Conservation (phyloP, 2,113 vertebrate genomes). For the Nannospalax galili region DNA sequence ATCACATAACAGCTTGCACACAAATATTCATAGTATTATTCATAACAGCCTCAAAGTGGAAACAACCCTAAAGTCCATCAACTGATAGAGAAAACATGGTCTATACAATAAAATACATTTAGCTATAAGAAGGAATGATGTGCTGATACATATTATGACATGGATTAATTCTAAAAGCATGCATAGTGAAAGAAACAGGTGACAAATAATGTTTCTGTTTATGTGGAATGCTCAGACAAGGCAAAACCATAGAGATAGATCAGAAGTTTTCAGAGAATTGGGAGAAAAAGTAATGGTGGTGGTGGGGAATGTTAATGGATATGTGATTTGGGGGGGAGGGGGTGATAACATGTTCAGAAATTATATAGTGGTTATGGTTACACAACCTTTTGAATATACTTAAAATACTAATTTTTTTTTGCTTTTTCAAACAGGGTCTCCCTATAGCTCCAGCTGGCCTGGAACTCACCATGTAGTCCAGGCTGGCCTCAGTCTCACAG, state of each 20-base stretch:
- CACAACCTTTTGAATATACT: neutral
- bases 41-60: neutral
- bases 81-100: neutral
- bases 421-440: no score
- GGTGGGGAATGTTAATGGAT: neutral
- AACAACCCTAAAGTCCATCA: neutral
- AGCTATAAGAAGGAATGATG: neutral
- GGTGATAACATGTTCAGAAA: neutral
- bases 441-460: no score
- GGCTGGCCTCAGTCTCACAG: no score
- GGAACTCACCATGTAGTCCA: no score
- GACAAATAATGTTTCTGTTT: neutral
- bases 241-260: neutral
- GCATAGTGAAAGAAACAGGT: neutral
- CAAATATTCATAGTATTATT: neutral
- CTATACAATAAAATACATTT: neutral
- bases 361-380: neutral
- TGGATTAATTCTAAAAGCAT: neutral
- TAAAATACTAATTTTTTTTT: neutral
- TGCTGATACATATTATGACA: neutral
- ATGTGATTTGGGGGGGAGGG: neutral
- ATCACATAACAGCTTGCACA: neutral
- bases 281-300: no score
- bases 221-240: neutral
- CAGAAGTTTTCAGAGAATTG: neutral